Evolutionary conservation across 2,888 invertebrate genomes (phyloP), one percentile per base, ranked within the genome.

Genomic region (Ischnura elegans): DNA sequence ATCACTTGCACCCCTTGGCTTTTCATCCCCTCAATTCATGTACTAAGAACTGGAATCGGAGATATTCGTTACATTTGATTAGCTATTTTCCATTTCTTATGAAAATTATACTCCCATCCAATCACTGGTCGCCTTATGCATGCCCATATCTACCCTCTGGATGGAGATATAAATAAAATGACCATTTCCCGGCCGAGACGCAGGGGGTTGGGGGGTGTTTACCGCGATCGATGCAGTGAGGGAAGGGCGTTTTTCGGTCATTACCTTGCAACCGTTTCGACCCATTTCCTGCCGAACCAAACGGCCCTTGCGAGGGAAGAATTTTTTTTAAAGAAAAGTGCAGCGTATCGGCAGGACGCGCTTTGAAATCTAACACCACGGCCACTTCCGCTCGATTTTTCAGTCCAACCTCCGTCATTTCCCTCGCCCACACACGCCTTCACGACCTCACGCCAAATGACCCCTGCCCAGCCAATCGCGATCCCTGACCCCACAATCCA

Each of bases 261-360:
- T 90, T 90, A 66, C 90, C 90, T 36, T 21, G 90, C 90, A 45
- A 90, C 43, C 90, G 90, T 90, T 90, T 90, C 90, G 45, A 66
- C 66, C 90, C 90, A 90, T 90, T 90, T 90, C 90, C 90, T 90
- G 90, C 43, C 13, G 51, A 29, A 87, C 55, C 42, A 87, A 66
- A 76, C 76, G 36, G 13, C 29, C 36, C 10, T 29, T 10, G 8
- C 21, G 2, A 36, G 36, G 36, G 76, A n/a, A n/a, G 13, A 8
- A 25, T 36, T 76, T 25, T n/a, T n/a, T n/a, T n/a, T n/a, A n/a
- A n/a, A 13, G 8, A n/a, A n/a, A n/a, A 61, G 76, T 4, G 76
- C 76, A 36, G n/a, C n/a, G 76, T 76, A 76, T 76, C 76, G 36
- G 76, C 25, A 10, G 76, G 29, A 16, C 76, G 25, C 76, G 76